Conservation (phyloP, 2,797 vertebrate species). For the Spheniscus humboldti region DNA sequence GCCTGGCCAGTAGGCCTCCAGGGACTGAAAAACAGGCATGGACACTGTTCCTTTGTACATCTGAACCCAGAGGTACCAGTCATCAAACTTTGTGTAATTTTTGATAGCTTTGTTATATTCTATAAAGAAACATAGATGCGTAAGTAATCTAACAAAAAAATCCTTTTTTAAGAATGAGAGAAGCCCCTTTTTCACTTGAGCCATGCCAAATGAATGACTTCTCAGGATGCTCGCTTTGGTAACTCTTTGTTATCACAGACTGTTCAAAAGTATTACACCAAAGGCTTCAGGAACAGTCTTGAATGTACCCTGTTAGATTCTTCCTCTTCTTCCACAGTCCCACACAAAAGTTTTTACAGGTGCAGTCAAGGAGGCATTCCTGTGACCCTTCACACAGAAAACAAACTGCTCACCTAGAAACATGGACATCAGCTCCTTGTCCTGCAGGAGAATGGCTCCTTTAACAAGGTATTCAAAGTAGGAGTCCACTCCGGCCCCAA, state of each 20-base stretch:
- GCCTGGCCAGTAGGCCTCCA: constrained; percentile 97
- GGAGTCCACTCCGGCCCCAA: constrained; percentile 94
- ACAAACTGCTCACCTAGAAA: constrained; percentile 81
- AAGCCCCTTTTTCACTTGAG: background rate
- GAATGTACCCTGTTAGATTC: background rate
- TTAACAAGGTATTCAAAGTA: constrained; percentile 98
- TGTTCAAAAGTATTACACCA: background rate
- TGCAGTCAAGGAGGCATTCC: background rate
- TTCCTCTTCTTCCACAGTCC: background rate
- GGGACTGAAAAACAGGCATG: constrained; percentile 96
- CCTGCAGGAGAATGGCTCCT: constrained; percentile 93
- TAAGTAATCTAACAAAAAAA: background rate
- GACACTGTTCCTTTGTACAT: constrained; percentile 97
- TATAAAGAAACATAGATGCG: constrained; percentile 54
- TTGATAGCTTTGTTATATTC: constrained; percentile 90
- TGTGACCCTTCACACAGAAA: background rate
- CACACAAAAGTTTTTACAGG: background rate
- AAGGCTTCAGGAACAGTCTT: background rate
- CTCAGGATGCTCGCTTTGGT: background rate
- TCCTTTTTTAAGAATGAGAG: background rate
- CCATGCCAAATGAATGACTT: background rate
- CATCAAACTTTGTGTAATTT: constrained; percentile 96
- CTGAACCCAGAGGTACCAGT: constrained; percentile 99
- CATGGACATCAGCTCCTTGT: constrained; percentile 90
- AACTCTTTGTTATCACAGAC: background rate